Conservation (phyloP, 2,888 invertebrate genomes). For the Mesopsocus fuscifrons region DNA sequence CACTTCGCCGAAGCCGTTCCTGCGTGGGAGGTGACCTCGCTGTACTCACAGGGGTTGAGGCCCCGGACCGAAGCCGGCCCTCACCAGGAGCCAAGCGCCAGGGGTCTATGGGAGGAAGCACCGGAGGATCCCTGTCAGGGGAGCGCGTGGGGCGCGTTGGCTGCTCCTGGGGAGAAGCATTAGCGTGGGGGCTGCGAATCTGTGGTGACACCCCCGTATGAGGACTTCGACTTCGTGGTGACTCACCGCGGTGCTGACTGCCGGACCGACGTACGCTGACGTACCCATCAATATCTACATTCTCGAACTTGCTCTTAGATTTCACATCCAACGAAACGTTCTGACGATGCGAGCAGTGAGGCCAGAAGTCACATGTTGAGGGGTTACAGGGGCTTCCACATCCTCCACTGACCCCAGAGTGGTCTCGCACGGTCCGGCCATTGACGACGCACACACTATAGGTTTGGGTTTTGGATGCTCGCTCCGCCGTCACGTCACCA, state of each 20-base stretch:
- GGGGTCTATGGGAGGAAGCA: conserved; percentile 19
- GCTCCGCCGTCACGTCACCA: conserved; percentile 21
- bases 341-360: conserved; percentile 33
- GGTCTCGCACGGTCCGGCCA: conserved; percentile 23
- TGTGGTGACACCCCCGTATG: conserved; percentile 7
- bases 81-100: neutral
- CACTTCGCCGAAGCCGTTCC: conserved; percentile 20
- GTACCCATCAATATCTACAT: conserved; percentile 7
- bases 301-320: conserved; percentile 12
- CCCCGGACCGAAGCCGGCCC: conserved; percentile 26
- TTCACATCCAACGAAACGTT: conserved; percentile 15
- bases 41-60: conserved; percentile 31
- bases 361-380: conserved; percentile 42
- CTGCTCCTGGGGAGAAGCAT: conserved; percentile 34
- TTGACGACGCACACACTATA: no score
- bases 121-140: conserved; percentile 26
- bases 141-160: conserved; percentile 32
- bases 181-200: conserved; percentile 23
- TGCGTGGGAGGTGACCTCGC: conserved; percentile 12
- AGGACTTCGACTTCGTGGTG: neutral
- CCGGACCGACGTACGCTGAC: neutral
- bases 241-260: neutral
- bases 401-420: conserved; percentile 14
- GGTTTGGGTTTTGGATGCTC: conserved; percentile 25
- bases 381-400: conserved; percentile 28